Conservation (phyloP, 2,113 vertebrate genomes). For the Prinia subflava region DNA sequence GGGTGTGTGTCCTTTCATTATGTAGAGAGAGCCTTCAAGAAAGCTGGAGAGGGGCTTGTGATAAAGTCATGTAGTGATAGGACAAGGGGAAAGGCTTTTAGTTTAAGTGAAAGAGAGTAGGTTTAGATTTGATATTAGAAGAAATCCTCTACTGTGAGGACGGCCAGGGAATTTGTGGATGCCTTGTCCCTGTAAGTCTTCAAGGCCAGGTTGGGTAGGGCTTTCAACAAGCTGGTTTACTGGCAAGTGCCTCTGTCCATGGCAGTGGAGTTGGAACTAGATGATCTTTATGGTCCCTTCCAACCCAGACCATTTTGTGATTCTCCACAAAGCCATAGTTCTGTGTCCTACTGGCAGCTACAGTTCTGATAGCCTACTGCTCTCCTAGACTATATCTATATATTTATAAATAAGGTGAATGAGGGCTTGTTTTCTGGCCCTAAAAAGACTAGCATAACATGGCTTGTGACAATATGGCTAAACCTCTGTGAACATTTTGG, state of each 20-base stretch:
- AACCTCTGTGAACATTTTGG: not conserved
- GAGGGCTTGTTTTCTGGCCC: not conserved
- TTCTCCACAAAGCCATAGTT: not conserved
- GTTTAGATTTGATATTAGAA: not conserved
- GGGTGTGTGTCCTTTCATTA: not conserved
- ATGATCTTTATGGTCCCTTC: not conserved
- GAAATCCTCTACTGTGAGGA: not conserved
- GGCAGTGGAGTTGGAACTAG: not conserved
- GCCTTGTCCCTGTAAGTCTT: not conserved
- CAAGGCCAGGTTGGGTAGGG: not conserved
- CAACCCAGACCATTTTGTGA: accelerated
- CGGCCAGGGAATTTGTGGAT: not conserved
- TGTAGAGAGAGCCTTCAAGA: not conserved
- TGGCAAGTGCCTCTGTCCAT: not conserved
- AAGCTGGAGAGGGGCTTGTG: not conserved
- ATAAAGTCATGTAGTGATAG: not conserved
- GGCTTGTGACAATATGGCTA: not conserved
- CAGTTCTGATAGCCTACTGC: not conserved
- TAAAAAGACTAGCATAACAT: not conserved
- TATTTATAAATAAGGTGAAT: not conserved
- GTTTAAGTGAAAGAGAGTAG: not conserved
- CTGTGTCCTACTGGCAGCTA: not conserved
- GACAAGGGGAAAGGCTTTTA: not conserved
- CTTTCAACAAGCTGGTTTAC: not conserved
- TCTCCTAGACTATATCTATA: not conserved